Conservation (phyloP, 2,113 vertebrate genomes). For the Uropsilus gracilis region DNA sequence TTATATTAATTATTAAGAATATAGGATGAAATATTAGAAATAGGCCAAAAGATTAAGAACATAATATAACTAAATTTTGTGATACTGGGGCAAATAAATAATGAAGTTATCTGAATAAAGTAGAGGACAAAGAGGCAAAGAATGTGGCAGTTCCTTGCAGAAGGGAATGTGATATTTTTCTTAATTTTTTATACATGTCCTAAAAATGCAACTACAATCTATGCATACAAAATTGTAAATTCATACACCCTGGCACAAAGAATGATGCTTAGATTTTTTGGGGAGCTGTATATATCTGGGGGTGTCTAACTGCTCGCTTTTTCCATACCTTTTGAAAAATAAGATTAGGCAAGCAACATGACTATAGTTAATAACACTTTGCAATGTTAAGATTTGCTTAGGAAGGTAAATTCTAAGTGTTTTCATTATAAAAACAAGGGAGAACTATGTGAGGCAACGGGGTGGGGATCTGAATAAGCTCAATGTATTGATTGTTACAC, state of each 20-base stretch:
- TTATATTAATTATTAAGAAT: not conserved
- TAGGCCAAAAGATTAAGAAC: not conserved
- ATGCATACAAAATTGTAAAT: not conserved
- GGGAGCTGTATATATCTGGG: not conserved
- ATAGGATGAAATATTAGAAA: not conserved
- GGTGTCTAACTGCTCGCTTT: not conserved
- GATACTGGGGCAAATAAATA: not conserved
- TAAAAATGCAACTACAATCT: not conserved
- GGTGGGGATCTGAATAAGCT: too few relatives aligned
- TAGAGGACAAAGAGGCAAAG: not conserved
- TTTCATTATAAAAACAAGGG: not conserved
- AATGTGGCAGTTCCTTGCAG: not conserved
- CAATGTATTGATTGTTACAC: not conserved
- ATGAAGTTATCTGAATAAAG: not conserved
- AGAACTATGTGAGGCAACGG: not conserved
- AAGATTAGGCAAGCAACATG: not conserved
- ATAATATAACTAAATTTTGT: not conserved
- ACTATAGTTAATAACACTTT: not conserved
- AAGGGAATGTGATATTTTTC: fast-evolving
- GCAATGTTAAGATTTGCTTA: not conserved
- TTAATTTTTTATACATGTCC: not conserved
- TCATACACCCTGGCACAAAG: fast-evolving
- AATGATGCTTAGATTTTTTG: not conserved
- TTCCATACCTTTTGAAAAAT: not conserved
- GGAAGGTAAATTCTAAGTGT: not conserved